A percentile compares a stretch with the other conserved stretches of the same genome.
These are phyloP conservation scores for Cassiopea xamachana DNA, from an alignment of 30 jellyfish, hydroid and myxozoan genomes.

Conservation along the genomic window DNA sequence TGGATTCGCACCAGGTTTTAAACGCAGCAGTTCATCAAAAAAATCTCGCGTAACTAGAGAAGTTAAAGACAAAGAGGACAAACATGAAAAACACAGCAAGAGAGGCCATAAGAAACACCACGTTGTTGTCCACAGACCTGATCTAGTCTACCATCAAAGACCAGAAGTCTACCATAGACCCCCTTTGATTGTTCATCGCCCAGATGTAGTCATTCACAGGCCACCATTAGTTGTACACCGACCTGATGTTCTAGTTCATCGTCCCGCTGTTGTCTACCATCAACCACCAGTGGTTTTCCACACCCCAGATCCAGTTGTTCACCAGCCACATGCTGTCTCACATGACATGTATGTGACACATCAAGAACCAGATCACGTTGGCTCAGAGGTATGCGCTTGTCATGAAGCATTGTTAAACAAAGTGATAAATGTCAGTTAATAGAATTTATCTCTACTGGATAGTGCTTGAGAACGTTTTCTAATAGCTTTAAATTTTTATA, in stretches of 20 bases:
- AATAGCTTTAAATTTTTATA: no score
- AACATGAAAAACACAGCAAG: constrained; percentile 19
- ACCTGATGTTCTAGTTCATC: constrained; percentile 85
- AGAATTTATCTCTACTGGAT: no score
- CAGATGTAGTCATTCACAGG: constrained; percentile 81
- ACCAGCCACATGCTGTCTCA: constrained; percentile 83
- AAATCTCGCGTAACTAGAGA: constrained; percentile 45
- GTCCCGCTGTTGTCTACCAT: constrained; percentile 79
- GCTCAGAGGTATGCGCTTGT: constrained; percentile 51
- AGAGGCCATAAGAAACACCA: constrained; percentile 70
- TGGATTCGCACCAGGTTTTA: constrained; percentile 28
- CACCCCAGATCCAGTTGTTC: constrained; percentile 85
- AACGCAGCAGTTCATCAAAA: constrained; percentile 39
- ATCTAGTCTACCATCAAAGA: constrained; percentile 77
- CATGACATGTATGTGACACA: constrained; percentile 90
- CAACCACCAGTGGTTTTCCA: constrained; percentile 91
- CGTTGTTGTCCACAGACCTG: constrained; percentile 81
- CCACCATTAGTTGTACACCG: constrained; percentile 84
- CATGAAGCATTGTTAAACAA: no score
- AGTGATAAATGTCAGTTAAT: no score
- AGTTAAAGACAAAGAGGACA: constrained; percentile 40
- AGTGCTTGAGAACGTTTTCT: no score
- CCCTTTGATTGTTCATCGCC: constrained; percentile 76
- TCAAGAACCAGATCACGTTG: constrained; percentile 73
- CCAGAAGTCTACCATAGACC: constrained; percentile 90